phyloP scores from a whole-genome alignment of 35 echinoderm and acorn worm species.

The Ophiothrix spiculata region DNA sequence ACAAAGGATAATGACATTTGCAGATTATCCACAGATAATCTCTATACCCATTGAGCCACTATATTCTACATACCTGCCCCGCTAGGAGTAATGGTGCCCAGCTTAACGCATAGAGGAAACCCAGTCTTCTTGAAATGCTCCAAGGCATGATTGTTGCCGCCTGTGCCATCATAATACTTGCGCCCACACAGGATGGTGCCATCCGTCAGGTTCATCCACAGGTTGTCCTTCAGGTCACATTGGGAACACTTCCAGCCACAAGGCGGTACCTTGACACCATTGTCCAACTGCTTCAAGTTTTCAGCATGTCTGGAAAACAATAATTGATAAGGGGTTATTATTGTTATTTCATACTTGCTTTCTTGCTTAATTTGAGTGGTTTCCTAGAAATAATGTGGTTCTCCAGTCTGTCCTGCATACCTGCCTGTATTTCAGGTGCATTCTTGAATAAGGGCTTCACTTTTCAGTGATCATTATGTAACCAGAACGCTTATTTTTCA shows the following conservation, averaged over 20 bases:
- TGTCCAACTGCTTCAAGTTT: slow-evolving; percentile 75
- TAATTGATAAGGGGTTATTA: no score
- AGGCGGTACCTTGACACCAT: slow-evolving; percentile 76
- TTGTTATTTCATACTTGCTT: no score
- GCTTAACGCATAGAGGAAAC: slow-evolving; percentile 84
- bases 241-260: slow-evolving; percentile 90
- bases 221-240: slow-evolving; percentile 90
- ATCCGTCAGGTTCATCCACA: slow-evolving; percentile 96
- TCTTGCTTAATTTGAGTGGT: no score
- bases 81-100: slow-evolving; percentile 91
- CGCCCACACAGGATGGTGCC: slow-evolving; percentile 88
- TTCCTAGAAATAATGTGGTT: no score
- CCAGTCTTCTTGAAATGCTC: slow-evolving; percentile 65
- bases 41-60: no score
- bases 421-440: no score
- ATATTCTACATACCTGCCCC: slow-evolving; percentile 82
- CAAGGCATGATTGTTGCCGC: slow-evolving; percentile 96
- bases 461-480: no score
- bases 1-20: no score
- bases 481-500: no score
- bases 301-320: slow-evolving; percentile 72
- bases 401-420: no score
- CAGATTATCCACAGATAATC: no score
- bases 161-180: slow-evolving; percentile 83
- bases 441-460: no score